Evolutionary conservation across 92 coral and sea anemone species (phyloP), one percentile per base, ranked within the genome.

Genomic region (Parazoanthus atlanticus): DNA sequence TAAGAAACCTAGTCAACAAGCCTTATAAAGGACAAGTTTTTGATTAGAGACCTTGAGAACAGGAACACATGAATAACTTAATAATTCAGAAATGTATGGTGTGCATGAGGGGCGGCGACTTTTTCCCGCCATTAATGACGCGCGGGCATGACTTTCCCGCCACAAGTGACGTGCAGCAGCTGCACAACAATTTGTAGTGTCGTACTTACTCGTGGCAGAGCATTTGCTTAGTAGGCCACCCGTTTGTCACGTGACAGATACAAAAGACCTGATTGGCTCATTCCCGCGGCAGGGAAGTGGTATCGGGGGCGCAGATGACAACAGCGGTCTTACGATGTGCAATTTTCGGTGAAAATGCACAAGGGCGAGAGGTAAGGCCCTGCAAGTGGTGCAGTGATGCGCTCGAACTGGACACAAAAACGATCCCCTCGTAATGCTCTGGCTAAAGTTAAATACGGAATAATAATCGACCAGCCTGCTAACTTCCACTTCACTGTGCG

Each of bases 211-310:
- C 47, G 89, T 74, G 84, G 89, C 82, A 75, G 79, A 66, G 74
- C 70, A 76, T 54, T 85, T 82, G 79, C 94, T 91, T 82, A 82
- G 90, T 91, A 93, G 93, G 92, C 91, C 95, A 95, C 98, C 84
- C 94, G 91, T 91, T 95, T 92, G 92, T 95, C 96, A 93, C 93
- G 91, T 95, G 93, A 93, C 96, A 95, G 98, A 95, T 95, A 85
- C 98, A 83, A 93, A 95, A 92, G 98, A 95, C 89, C 88, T 93
- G 93, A 93, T 94, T 94, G 98, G 98, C 96, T 93, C 98, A 89
- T 92, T 96, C 98, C 95, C 95, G 94, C 99, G 92, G 91, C 99
- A 96, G 98, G 98, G 96, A 94, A 95, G 95, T 95, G 98, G 99
- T 93, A 90, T 93, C 96, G 93, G 88, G 95, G 94, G 93, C 94